These are phyloP conservation scores for Phorcus lineatus DNA, from an alignment of 2,888 invertebrate genomes.

Conservation along the genomic window DNA sequence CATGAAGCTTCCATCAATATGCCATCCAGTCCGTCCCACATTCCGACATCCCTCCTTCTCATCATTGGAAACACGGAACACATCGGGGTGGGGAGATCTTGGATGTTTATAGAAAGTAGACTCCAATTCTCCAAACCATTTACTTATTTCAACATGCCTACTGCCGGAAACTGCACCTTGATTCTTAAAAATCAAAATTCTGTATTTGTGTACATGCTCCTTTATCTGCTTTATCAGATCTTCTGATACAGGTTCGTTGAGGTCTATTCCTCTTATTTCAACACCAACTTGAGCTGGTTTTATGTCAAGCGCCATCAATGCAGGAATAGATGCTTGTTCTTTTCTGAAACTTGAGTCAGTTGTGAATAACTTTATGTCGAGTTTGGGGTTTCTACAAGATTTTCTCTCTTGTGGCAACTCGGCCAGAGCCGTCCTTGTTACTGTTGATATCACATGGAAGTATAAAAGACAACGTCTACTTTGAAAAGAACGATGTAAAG, in stretches of 20 bases:
- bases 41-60: constrained; percentile 66
- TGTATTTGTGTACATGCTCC: constrained; percentile 59
- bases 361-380: not conserved
- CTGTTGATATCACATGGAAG: not conserved
- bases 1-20: constrained; percentile 73
- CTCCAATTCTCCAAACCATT: constrained; percentile 70
- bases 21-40: constrained; percentile 72
- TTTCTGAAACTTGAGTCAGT: not conserved
- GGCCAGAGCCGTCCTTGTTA: not conserved
- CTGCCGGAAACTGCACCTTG: constrained; percentile 62
- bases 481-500: not conserved
- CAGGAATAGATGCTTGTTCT: not conserved
- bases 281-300: constrained; percentile 53
- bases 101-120: constrained; percentile 72
- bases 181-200: constrained; percentile 66
- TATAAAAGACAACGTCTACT: not conserved
- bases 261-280: constrained; percentile 59
- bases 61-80: constrained; percentile 70
- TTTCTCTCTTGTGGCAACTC: not conserved
- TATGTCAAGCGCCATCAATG: not conserved
- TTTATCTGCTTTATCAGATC: constrained; percentile 58
- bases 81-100: constrained; percentile 68
- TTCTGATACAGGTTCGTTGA: constrained; percentile 50
- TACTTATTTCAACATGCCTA: constrained; percentile 66
- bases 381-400: not conserved